Evolutionary conservation across 2,888 invertebrate species (phyloP), one percentile per base, ranked within the genome.

Genomic region (Hirtodrosophila cameraria): DNA sequence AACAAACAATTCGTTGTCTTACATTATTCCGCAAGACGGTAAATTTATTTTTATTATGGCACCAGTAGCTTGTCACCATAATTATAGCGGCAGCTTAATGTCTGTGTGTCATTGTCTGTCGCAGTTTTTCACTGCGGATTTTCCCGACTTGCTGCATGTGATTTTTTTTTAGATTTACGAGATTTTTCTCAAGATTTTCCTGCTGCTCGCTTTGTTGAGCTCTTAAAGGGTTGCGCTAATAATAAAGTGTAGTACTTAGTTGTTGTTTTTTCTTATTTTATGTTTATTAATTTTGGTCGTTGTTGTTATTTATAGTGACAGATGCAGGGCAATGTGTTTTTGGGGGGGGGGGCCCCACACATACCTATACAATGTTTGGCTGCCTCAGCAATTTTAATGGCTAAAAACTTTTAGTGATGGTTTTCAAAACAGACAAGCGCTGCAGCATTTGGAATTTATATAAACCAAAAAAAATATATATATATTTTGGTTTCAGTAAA

Each of bases 241-340:
- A 57, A 68, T 62, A 68, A 59, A 48, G 35, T 45, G 33, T 38
- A 23, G 57, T 58, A 57, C 57, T 62, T 54, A 41, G 46, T 41
- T 58, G 33, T 31, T 54, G 64, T 39, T 71, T 35, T 45, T 46
- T 43, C 48, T 58, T 35, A 60, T 77, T 80, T 65, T 63, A 62
- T 58, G 84, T 36, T 74, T 82, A 79, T 85, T 76, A 70, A 62
- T 79, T 80, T 70, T 55, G 54, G 52, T 62, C 45, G 67, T 65
- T 65, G 43, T 12, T 48, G 49, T 72, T 83, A 72, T 83, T 83
- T 79, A 82, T 75, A 79, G 82, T 59, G 65, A 78, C 82, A 80
- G 78, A 80, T 84, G 82, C 70, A 84, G 79, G 85, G 71, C 85
- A 84, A 65, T 73, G 66, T 65, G 76, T 75, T 70, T 53, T 39